phyloP scores from a whole-genome alignment of 2,113 vertebrate species.

The Corvus moneduloides region DNA sequence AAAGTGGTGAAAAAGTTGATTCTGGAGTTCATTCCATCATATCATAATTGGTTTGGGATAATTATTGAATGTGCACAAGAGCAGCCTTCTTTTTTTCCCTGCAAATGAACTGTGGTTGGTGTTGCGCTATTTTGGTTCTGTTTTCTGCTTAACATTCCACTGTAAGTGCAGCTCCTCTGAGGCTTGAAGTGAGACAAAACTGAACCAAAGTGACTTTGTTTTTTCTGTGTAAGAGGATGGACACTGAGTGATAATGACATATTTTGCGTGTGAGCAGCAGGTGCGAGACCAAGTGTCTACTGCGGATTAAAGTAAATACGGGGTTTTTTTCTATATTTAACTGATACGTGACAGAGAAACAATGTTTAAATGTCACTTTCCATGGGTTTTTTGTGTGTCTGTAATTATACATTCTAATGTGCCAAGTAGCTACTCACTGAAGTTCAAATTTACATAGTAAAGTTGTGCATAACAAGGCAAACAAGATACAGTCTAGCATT shows the following conservation, averaged over 20 bases:
- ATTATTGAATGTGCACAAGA: slow-evolving; percentile 60
- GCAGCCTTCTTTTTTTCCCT: slow-evolving; percentile 19
- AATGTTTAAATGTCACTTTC: slow-evolving; percentile 77
- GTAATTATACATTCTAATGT: slow-evolving; percentile 73
- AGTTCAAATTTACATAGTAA: slow-evolving; percentile 72
- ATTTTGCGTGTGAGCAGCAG: slow-evolving; percentile 68
- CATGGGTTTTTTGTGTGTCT: slow-evolving; percentile 32
- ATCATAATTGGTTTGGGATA: slow-evolving; percentile 46
- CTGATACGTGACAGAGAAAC: slow-evolving; percentile 63
- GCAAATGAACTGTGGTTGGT: slow-evolving; percentile 42
- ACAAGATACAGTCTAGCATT: slow-evolving; percentile 73
- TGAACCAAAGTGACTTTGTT: slow-evolving; percentile 53
- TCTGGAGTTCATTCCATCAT: background rate
- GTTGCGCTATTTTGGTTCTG: slow-evolving; percentile 61
- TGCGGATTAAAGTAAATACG: slow-evolving; percentile 61
- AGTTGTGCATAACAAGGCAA: slow-evolving; percentile 68
- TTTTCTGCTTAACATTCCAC: slow-evolving; percentile 75
- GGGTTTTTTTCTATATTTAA: slow-evolving; percentile 59
- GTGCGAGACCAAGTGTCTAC: slow-evolving; percentile 62
- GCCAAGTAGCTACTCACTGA: slow-evolving; percentile 56
- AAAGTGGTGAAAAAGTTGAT: background rate
- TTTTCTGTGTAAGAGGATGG: slow-evolving; percentile 12
- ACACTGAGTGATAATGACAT: slow-evolving; percentile 66
- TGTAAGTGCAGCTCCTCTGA: slow-evolving; percentile 65
- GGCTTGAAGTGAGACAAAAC: slow-evolving; percentile 62